Evolutionary conservation across 2,113 vertebrate species (phyloP), one percentile per base, ranked within the genome.

Genomic region (Hipposideros armiger): DNA sequence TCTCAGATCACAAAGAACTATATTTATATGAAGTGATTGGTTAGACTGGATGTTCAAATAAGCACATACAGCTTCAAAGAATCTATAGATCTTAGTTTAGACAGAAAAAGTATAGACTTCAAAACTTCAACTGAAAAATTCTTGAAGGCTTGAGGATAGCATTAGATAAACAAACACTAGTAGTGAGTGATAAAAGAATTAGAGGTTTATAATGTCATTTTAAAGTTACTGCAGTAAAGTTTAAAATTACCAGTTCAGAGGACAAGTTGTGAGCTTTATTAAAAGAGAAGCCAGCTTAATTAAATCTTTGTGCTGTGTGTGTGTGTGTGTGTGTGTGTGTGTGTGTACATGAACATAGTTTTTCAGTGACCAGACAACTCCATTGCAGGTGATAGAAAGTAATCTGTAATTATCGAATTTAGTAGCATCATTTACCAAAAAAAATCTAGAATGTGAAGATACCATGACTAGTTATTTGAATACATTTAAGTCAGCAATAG

Each of bases 1-100:
- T 89, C 91, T 96, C 95, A 95, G 36, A 60, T 98, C 95, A 93
- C 50, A 78, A 66, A 87, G 70, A 69, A 4, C 14, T 11, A 26
- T 16, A 16, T 36, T 90, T 72, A 91, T 11, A 3, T 85, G 95
- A 97, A 96, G 67, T 91, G 95, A 97, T 1, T 47, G 56, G 32
- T 60, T 77, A 88, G 76, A 28, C 4, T 20, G 32, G 42, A 58
- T 95, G 88, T 92, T 87, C 69, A 91, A 73, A 88, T 50, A 88
- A 90, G 26, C 5, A 5, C 30, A 50, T 50, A 40, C 0, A 32
- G 42, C 88, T 86, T 96, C 72, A 93, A 94, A 93, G 81, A 91
- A 40, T 92, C 56, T 94, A 20, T 90, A 83, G 36, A 52, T 93
- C 22, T 89, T 86, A 85, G 83, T 60, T 30, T 89, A 91, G n/a